Evolutionary conservation across 2,888 invertebrate species (phyloP), one percentile per base, ranked within the genome.

Genomic region (Tenthredo livida): DNA sequence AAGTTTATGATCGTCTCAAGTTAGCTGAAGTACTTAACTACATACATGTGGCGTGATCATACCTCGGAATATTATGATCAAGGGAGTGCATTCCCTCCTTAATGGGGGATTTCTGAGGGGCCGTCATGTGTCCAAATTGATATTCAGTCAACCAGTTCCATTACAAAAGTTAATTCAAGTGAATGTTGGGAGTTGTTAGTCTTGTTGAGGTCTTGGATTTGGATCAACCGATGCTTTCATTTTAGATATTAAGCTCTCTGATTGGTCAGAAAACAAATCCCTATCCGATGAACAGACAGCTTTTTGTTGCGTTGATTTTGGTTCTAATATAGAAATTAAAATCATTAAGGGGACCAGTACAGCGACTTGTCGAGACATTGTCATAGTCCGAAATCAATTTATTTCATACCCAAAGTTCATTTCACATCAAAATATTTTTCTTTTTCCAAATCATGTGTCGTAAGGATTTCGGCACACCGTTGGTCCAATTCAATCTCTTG

Each of bases 1-100:
- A 54, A 77, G 77, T 50, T 77, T 77, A 77, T 40, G 47, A 29
- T 21, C 29, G 33, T 33, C 54, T 77, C 33, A 54, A 77, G 33
- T 77, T 29, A n/a, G 25, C 77, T 29, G 50, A 25, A n/a, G 43
- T 73, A 43, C 43, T 21, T 21, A 73, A 73, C 43, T n/a, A 21
- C 67, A 67, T 33, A 33, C 37, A 37, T 6, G 25, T 12, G 43
- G 10, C 15, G 9, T 73, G 40, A 47, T 54, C 50, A 77, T 25
- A 25, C 25, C 70, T 29, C 40, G 25, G 21, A 72, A 43, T 21
- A 21, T 70, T 21, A 61, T 67, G 12, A 61, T 61, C 10, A 54
- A 54, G n/a, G 54, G 54, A n/a, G n/a, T 6, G 7, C 54, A 54
- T 37, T 37, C 7, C n/a, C 7, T n/a, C 7, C n/a, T n/a, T 7